Conservation (phyloP, 2,888 invertebrate species). For the Euplagia quadripunctaria region DNA sequence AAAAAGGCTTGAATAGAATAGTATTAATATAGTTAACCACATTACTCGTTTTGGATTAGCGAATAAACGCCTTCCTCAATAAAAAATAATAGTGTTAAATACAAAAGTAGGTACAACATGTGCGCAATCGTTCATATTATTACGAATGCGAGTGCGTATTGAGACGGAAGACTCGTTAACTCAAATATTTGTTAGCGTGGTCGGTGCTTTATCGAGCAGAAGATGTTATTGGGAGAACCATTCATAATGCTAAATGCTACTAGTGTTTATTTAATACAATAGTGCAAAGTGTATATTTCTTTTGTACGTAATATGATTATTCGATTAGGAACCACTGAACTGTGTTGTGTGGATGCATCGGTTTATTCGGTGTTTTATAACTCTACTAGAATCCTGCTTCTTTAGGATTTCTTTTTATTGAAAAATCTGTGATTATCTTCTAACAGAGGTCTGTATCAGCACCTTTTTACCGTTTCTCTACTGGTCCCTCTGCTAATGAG, state of each 20-base stretch:
- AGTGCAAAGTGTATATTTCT: background rate
- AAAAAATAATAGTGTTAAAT: no score
- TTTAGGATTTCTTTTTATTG: background rate
- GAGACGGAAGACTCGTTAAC: slow-evolving; percentile 28
- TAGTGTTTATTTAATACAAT: slow-evolving; percentile 10
- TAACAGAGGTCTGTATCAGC: no score
- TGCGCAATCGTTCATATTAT: slow-evolving; percentile 1
- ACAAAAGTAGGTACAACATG: background rate
- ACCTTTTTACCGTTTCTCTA: no score
- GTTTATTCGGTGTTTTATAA: background rate
- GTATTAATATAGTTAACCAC: no score
- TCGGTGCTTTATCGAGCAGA: slow-evolving; percentile 19
- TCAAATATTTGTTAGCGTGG: slow-evolving; percentile 20
- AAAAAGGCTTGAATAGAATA: no score
- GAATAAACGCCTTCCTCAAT: no score
- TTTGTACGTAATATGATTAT: slow-evolving; percentile 2
- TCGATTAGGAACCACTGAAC: background rate
- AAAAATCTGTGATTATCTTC: no score
- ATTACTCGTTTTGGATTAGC: no score
- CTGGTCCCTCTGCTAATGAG: no score
- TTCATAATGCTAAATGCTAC: slow-evolving; percentile 13
- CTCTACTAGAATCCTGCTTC: background rate
- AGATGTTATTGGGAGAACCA: slow-evolving; percentile 9
- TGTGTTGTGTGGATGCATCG: background rate
- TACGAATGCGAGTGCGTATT: slow-evolving; percentile 12